phyloP scores from a whole-genome alignment of 2,888 invertebrate species.

The Nasonovia ribisnigri region DNA sequence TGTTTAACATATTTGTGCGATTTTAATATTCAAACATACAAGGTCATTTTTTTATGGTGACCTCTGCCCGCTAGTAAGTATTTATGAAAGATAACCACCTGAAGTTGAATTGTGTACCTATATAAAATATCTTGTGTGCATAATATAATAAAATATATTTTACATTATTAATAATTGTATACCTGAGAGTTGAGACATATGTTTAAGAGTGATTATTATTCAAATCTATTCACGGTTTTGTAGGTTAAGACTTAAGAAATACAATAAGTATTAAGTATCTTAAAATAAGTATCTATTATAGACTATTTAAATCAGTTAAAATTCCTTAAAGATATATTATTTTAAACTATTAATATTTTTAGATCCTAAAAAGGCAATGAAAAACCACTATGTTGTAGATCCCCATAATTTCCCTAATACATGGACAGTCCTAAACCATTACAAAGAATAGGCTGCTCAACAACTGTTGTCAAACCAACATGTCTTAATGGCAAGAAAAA shows the following conservation, averaged over 20 bases:
- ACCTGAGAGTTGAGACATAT: not conserved
- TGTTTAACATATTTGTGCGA: not conserved
- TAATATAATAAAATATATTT: not conserved
- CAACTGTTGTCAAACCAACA: not conserved
- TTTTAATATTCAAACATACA: not conserved
- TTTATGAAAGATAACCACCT: not conserved
- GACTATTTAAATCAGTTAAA: too few relatives aligned
- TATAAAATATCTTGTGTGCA: not conserved
- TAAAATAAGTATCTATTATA: too few relatives aligned
- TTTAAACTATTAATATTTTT: not conserved
- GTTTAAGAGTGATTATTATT: not conserved
- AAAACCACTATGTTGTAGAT: not conserved
- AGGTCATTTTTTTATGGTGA: conserved; percentile 24
- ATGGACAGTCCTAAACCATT: not conserved
- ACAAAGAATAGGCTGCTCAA: not conserved
- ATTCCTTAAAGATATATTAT: not conserved
- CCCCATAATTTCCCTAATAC: not conserved
- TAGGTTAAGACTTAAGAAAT: too few relatives aligned
- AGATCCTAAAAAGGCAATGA: not conserved
- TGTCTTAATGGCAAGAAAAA: not conserved
- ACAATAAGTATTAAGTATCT: too few relatives aligned
- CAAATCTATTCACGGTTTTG: not conserved
- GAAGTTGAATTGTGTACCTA: not conserved
- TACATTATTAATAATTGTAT: not conserved
- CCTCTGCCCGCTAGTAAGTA: not conserved